Evolutionary conservation across 2,113 vertebrate genomes (phyloP), one percentile per base, ranked within the genome.

Genomic region (Phaethornis superciliosus): DNA sequence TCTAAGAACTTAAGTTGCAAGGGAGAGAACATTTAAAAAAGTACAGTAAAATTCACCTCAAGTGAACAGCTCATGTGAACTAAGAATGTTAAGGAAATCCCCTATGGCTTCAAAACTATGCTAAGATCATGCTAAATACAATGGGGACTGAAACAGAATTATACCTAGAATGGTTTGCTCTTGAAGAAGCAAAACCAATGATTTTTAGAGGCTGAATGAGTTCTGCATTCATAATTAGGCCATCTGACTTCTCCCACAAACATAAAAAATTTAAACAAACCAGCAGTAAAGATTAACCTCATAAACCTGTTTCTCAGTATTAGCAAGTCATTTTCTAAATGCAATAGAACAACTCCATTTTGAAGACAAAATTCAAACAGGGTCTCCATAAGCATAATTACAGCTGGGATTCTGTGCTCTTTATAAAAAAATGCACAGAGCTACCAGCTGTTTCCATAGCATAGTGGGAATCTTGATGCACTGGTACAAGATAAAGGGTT

Each of bases 61-160:
- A 60, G 20, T 93, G 80, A 91, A 91, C 55, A 80, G 32, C 33
- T 85, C 30, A 30, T 11, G 23, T 54, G 68, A 93, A 95, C 81
- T 11, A 70, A 15, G 19, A 49, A 68, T 56, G 20, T 65, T 85
- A 77, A 74, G 17, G 11, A 82, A 89, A 76, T 91, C 87, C 30
- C 44, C 16, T 19, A 26, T 28, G 91, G 74, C 54, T 87, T 23
- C 17, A 68, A 72, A 89, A 85, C 27, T 76, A 46, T 74, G 63
- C 63, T 94, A 81, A 79, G 87, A 85, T 68, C 49, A 65, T 23
- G 17, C 56, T 17, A 76, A n/a, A 68, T 91, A 59, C 55, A 87
- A 87, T 0, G 2, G 69, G 40, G 72, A 84, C 69, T 64, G 49
- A 76, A 94, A 76, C 1, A 81, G 40, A 90, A 79, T 76, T 78